phyloP scores from a whole-genome alignment of 1,140 invertebrate species.

The Eupristina koningsbergeri region DNA sequence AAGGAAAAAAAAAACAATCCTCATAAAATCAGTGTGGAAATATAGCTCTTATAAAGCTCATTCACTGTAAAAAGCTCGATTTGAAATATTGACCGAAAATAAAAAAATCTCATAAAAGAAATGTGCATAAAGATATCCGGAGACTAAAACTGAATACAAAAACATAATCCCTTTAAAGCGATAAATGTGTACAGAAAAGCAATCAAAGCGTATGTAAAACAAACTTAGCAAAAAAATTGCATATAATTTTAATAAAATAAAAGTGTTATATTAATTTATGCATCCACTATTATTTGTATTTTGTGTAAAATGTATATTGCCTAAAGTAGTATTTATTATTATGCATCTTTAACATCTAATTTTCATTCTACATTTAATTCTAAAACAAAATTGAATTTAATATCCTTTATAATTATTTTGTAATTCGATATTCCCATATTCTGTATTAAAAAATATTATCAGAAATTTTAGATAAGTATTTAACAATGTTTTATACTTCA shows the following conservation, averaged over 20 bases:
- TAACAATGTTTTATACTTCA: no score
- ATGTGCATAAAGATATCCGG: slow-evolving; percentile 15
- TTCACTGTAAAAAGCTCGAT: slow-evolving; percentile 16
- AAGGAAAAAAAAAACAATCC: slow-evolving; percentile 20
- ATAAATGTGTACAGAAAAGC: not conserved
- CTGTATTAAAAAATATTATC: no score
- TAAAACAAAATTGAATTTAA: no score
- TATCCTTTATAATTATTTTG: no score
- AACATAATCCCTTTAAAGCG: not conserved
- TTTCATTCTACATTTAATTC: no score
- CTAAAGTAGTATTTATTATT: no score
- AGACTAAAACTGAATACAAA: slow-evolving; percentile 13
- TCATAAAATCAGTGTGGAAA: slow-evolving; percentile 14
- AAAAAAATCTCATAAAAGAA: slow-evolving; percentile 8
- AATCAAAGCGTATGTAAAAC: not conserved
- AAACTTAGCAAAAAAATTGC: not conserved
- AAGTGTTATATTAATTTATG: not conserved
- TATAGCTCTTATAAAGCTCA: slow-evolving; percentile 18
- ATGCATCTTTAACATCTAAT: no score
- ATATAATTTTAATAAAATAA: not conserved
- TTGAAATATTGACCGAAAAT: slow-evolving; percentile 35
- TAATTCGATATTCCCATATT: no score
- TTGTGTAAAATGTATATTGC: no score
- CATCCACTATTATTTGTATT: no score
- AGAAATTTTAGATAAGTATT: no score